A percentile compares a stretch with the other conserved stretches of the same genome.
These are phyloP conservation scores for Tokudaia tokunoshimensis DNA, from an alignment of 2,797 vertebrate species.

Conservation along the genomic window DNA sequence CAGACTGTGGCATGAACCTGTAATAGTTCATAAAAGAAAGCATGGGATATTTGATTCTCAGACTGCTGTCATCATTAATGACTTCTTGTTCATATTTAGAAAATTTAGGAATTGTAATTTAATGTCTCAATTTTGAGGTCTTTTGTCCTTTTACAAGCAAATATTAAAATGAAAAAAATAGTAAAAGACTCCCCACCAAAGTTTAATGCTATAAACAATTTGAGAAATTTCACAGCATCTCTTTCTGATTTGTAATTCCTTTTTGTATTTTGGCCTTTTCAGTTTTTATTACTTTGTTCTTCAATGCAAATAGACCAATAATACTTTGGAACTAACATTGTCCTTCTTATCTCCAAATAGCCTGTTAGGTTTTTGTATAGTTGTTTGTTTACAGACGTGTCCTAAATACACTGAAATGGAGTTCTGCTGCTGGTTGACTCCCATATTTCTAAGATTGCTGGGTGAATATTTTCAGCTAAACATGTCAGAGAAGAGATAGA, in stretches of 20 bases:
- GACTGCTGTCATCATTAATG: neutral
- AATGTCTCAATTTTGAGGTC: neutral
- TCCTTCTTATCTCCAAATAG: neutral
- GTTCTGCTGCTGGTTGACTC: conserved; percentile 86
- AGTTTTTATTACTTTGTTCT: neutral
- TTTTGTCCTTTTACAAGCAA: conserved; percentile 28
- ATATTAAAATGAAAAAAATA: neutral
- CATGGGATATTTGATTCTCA: neutral
- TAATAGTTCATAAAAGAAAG: neutral
- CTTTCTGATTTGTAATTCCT: neutral
- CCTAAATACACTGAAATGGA: conserved; percentile 83
- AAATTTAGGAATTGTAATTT: neutral
- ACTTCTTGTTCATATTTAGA: neutral
- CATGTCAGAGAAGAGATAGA: conserved; percentile 87
- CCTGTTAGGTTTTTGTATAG: neutral
- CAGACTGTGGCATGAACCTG: neutral
- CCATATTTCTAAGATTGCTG: conserved; percentile 83
- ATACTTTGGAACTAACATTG: neutral
- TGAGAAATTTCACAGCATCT: neutral
- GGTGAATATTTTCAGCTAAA: conserved; percentile 86
- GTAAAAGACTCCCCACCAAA: neutral
- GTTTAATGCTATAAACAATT: neutral
- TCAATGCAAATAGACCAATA: neutral
- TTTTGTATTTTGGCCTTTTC: neutral
- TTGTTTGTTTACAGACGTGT: conserved; percentile 82